phyloP scores from a whole-genome alignment of 2,888 invertebrate species.

The Eupeodes luniger region DNA sequence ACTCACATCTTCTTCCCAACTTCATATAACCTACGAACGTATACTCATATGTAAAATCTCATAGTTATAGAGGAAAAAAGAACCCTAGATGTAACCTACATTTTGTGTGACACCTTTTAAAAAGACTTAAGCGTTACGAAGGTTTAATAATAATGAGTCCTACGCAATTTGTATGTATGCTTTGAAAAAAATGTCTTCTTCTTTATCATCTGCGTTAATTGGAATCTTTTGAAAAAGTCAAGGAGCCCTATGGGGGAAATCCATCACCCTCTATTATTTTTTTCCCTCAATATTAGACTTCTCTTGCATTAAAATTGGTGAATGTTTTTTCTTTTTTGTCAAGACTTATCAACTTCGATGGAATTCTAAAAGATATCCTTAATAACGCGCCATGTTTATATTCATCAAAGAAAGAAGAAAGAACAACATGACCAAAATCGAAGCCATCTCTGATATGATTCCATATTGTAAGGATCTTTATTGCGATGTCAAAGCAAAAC shows the following conservation, averaged over 20 bases:
- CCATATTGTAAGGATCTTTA: background rate
- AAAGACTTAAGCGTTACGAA: no score
- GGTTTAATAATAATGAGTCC: background rate
- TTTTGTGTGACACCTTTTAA: background rate
- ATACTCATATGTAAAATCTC: background rate
- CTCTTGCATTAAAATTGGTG: background rate
- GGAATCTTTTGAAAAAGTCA: constrained; percentile 27
- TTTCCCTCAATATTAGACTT: background rate
- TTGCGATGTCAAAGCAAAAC: constrained; percentile 28
- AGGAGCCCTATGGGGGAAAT: background rate
- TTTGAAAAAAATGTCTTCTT: background rate
- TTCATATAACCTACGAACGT: no score
- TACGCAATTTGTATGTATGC: background rate
- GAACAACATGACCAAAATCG: constrained; percentile 21
- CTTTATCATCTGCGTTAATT: constrained; percentile 27
- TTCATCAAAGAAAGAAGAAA: background rate
- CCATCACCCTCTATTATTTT: background rate
- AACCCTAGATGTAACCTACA: constrained; percentile 17
- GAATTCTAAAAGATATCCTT: constrained; percentile 1
- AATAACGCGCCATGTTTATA: background rate
- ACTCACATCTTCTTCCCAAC: background rate
- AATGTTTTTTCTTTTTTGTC: background rate
- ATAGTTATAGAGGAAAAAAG: background rate
- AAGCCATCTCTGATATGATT: constrained; percentile 24
- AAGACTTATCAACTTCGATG: background rate